These are phyloP conservation scores for Mesochorus sp. DNA, from an alignment of 2,888 invertebrate species.

Conservation along the genomic window DNA sequence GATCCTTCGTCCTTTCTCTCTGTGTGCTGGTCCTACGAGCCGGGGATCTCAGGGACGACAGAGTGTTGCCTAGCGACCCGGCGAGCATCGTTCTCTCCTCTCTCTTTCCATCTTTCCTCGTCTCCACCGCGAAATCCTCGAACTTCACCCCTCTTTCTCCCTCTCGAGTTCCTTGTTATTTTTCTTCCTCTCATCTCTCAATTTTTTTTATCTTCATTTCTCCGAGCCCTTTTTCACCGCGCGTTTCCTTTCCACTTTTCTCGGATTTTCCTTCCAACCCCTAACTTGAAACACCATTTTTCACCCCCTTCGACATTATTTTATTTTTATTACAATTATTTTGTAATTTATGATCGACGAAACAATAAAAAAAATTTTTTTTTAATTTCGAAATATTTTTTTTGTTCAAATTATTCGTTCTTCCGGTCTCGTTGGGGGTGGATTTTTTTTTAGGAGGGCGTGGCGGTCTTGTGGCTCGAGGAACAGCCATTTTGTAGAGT, in stretches of 20 bases:
- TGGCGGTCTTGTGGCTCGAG: background rate
- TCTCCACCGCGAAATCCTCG: too few relatives aligned
- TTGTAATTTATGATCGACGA: too few relatives aligned
- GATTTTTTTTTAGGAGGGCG: background rate
- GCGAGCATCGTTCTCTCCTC: slow-evolving; percentile 50
- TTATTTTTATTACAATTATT: too few relatives aligned
- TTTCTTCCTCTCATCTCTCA: background rate
- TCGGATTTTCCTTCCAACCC: background rate
- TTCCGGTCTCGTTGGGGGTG: too few relatives aligned
- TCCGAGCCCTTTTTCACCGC: slow-evolving; percentile 4
- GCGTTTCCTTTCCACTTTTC: slow-evolving; percentile 1
- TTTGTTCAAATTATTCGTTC: too few relatives aligned
- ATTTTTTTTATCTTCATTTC: background rate
- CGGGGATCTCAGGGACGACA: slow-evolving; percentile 61
- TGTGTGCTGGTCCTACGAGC: slow-evolving; percentile 45
- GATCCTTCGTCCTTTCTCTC: slow-evolving; percentile 30
- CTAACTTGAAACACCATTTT: background rate
- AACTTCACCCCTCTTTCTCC: slow-evolving; percentile 12
- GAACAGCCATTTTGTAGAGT: background rate
- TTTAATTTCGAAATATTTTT: background rate
- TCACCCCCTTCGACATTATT: too few relatives aligned
- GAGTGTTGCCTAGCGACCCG: slow-evolving; percentile 68
- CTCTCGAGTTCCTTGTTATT: background rate
- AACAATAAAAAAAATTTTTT: background rate
- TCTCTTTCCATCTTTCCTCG: slow-evolving; percentile 59